Base-by-base conservation (phyloP, 2,888 invertebrate species). In the Drosophila mercatorum region DNA sequence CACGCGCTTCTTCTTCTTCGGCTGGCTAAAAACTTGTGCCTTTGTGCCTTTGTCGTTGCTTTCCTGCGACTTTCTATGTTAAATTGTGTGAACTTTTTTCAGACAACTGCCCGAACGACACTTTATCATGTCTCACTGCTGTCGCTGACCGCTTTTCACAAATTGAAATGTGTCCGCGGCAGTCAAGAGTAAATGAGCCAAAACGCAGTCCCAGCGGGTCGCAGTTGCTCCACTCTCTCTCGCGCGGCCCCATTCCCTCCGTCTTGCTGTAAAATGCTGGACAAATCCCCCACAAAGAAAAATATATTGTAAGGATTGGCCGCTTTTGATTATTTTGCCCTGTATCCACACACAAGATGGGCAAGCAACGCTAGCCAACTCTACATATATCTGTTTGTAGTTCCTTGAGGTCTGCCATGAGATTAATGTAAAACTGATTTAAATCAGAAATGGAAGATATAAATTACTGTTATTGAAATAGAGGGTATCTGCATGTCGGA, bases 141-240 rank as follows among this genome's bases (percentile, higher is more conserved):
- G 85, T 60, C 67, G 81, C 68, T 83, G 83, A 80, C 77, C 72
- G 81, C 61, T 74, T 73, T 68, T 76, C 80, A 75, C 81, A 86
- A 86, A 86, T 86, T 86, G 90, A 86, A 90, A 86, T 86, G 77
- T 89, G 89, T 67, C 81, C 75, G 72, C 68, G 75, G 75, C 78
- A 86, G 78, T 78, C 75, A 65, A 65, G 69, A 77, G 79, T 86
- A 90, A 86, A 86, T 90, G 90, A 90, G 89, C 75, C 89, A 86
- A 73, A 74, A 59, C 88, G 64, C 68, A 75, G 43, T 47, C 76
- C 68, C 87, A 84, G 88, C 80, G 55, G 68, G 66, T 55, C 41
- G 72, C 68, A 26, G 14, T 36, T 22, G 36, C 17, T 36, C 5
- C 14, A 28, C 17, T 36, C 5, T 11, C 17, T 22, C 22, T 22